Conservation (phyloP, 2,888 invertebrate species). For the Himalopsyche kuldschensis region DNA sequence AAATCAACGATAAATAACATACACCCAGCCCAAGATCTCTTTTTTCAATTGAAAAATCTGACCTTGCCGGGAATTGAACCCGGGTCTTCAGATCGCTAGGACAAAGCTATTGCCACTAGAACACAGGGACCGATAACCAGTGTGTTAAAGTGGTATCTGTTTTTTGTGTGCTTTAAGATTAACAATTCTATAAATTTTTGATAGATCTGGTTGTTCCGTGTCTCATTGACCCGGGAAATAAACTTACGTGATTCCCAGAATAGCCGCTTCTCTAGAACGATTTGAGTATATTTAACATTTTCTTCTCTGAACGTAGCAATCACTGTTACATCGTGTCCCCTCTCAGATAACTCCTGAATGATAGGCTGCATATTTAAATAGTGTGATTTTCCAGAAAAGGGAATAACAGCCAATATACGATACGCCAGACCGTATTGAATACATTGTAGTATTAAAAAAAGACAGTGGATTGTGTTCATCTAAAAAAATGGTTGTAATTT, state of each 20-base stretch:
- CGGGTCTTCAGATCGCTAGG: no score
- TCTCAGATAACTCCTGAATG: slow-evolving; percentile 48
- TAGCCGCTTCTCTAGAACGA: slow-evolving; percentile 16
- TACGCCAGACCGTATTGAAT: slow-evolving; percentile 40
- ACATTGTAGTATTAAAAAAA: no score
- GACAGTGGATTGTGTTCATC: no score
- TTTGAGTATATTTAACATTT: slow-evolving; percentile 27
- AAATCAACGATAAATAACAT: no score
- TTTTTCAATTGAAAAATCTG: no score
- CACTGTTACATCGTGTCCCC: slow-evolving; percentile 53
- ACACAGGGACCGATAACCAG: no score
- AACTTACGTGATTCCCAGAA: slow-evolving; percentile 30
- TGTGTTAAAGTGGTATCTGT: slow-evolving; percentile 42
- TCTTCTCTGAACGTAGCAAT: slow-evolving; percentile 38
- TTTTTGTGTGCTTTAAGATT: no score
- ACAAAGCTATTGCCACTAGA: no score
- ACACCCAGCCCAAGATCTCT: no score
- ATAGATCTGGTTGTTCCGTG: neutral
- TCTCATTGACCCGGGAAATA: neutral
- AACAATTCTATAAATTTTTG: neutral
- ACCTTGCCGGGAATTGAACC: no score
- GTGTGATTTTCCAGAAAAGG: slow-evolving; percentile 53
- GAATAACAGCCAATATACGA: slow-evolving; percentile 52
- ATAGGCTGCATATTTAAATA: slow-evolving; percentile 51
- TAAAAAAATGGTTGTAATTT: no score